Evolutionary conservation across 2,888 invertebrate genomes (phyloP).

Genomic region (Drosophila anomelani): DNA sequence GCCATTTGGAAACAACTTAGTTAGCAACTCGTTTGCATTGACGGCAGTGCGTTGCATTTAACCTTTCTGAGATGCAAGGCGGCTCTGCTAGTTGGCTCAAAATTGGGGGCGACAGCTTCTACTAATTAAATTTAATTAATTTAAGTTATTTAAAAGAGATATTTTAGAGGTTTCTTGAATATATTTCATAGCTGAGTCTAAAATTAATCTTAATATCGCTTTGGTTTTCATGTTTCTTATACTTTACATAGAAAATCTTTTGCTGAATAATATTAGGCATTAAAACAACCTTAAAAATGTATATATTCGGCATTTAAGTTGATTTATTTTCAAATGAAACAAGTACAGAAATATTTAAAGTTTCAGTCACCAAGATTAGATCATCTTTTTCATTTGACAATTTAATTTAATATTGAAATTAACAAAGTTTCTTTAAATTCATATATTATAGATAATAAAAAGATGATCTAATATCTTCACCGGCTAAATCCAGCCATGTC

Average conservation of each 20-base stretch:
- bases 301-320: background rate
- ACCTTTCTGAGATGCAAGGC: constrained; percentile 51
- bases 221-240: background rate
- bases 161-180: background rate
- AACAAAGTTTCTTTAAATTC: background rate
- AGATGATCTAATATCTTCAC: background rate
- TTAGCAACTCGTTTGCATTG: constrained; percentile 60
- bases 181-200: background rate
- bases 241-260: background rate
- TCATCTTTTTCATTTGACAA: background rate
- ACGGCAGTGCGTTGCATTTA: constrained; percentile 41
- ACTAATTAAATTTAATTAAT: background rate
- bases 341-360: background rate
- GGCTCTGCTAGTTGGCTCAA: background rate
- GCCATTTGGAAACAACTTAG: constrained; percentile 42
- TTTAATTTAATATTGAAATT: background rate
- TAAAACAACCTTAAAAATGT: background rate
- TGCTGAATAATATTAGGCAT: too few relatives aligned
- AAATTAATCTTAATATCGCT: background rate
- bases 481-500: background rate
- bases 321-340: background rate
- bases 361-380: background rate
- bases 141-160: background rate
- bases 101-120: constrained; percentile 22
- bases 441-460: background rate